These are phyloP conservation scores for Parasteatoda tepidariorum DNA, from an alignment of 1,140 invertebrate species.

Conservation along the genomic window DNA sequence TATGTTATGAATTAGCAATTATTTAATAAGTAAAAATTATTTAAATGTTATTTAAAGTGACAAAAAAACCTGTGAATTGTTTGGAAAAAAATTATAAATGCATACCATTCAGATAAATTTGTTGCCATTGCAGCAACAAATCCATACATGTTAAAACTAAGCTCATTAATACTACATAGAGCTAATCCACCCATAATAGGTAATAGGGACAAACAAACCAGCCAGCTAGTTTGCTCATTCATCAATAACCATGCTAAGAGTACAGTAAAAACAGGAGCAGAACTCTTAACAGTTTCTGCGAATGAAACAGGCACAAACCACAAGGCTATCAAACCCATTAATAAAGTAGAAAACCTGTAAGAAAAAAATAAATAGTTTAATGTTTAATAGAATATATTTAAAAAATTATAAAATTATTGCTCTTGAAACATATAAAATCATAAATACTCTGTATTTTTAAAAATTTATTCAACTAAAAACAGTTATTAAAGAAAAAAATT, in stretches of 20 bases:
- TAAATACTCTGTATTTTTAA: no score
- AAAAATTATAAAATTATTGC: no score
- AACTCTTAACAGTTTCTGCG: constrained; percentile 88
- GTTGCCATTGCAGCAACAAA: constrained; percentile 84
- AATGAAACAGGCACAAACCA: constrained; percentile 89
- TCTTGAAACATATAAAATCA: no score
- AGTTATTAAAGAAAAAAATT: no score
- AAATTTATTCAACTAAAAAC: no score
- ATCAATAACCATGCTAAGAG: constrained; percentile 79
- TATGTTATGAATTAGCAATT: no score
- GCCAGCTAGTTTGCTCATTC: constrained; percentile 80
- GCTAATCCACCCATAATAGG: constrained; percentile 88
- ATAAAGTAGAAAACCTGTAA: constrained; percentile 79
- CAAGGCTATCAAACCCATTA: constrained; percentile 80
- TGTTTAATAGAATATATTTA: no score
- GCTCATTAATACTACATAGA: constrained; percentile 84
- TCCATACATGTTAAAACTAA: constrained; percentile 82
- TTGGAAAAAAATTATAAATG: constrained; percentile 20
- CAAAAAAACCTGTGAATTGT: no score
- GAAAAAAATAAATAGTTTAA: no score
- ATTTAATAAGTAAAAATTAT: no score
- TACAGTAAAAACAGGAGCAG: constrained; percentile 86
- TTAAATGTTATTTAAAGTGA: no score
- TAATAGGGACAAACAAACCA: constrained; percentile 82
- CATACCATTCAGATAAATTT: constrained; percentile 84